Evolutionary conservation across 2,888 invertebrate species (phyloP).

Genomic region (Rosalia funebris): DNA sequence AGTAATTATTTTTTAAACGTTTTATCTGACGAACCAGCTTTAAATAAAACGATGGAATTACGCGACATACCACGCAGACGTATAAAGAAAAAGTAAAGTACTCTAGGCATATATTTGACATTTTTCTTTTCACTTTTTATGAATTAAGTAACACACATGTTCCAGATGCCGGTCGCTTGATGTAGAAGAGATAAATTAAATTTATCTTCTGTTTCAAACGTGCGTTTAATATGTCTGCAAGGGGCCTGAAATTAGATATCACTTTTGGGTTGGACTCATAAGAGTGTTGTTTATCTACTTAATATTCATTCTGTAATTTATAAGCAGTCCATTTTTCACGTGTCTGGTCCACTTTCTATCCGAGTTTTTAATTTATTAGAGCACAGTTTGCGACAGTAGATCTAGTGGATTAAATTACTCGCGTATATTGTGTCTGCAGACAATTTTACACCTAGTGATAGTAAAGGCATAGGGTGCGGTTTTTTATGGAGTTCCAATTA

Average conservation of each 20-base stretch:
- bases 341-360: neutral
- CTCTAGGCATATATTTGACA: too few species aligned
- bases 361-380: neutral
- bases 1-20: too few species aligned
- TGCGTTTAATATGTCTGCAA: neutral
- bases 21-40: too few species aligned
- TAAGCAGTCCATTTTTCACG: neutral
- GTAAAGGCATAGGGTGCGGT: too few species aligned
- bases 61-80: too few species aligned
- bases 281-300: neutral
- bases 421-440: too few species aligned
- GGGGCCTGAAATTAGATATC: neutral
- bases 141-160: neutral
- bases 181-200: neutral
- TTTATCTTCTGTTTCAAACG: neutral
- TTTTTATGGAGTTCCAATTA: too few species aligned
- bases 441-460: too few species aligned
- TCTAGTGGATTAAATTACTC: neutral
- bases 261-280: too few species aligned
- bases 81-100: too few species aligned
- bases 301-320: neutral
- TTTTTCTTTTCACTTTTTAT: neutral
- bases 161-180: neutral
- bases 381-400: neutral
- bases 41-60: too few species aligned